Percentiles rank a stretch among this genome's conserved stretches.
These are phyloP conservation scores for Phalacrocorax aristotelis DNA, from an alignment of 2,113 vertebrate species.

Conservation along the genomic window DNA sequence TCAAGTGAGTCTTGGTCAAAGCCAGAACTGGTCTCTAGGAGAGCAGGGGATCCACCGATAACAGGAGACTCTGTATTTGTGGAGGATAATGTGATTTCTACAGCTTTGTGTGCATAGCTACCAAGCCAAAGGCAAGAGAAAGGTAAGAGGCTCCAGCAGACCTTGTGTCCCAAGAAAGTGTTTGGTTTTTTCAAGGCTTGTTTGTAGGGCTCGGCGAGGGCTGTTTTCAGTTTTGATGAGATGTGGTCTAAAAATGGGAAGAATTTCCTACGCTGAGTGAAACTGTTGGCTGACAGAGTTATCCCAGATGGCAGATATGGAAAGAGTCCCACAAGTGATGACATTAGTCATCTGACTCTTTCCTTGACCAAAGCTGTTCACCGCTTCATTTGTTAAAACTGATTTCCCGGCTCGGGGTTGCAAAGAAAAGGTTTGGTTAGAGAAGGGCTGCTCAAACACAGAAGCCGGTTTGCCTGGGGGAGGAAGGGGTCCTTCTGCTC, in stretches of 20 bases:
- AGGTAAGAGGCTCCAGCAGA: neutral
- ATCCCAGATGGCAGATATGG: neutral
- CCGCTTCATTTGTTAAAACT: neutral
- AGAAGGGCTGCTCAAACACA: neutral
- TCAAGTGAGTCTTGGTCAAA: neutral
- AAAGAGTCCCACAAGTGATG: neutral
- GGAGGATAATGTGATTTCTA: neutral
- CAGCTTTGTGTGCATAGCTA: neutral
- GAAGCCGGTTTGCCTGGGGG: too few species aligned
- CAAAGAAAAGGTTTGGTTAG: neutral
- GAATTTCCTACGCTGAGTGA: neutral
- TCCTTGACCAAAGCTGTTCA: neutral
- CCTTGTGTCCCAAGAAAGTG: neutral
- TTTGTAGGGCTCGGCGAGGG: neutral
- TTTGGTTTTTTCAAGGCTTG: neutral
- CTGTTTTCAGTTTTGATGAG: neutral
- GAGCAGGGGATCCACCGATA: neutral
- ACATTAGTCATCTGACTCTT: neutral
- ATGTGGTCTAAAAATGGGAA: neutral
- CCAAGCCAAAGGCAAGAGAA: neutral
- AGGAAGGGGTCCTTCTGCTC: neutral
- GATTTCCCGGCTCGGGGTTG: accelerated
- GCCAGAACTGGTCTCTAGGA: neutral
- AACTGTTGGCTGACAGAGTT: neutral
- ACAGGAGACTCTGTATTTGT: neutral